Base-by-base conservation (phyloP, 2,888 invertebrate genomes). In the Anticlea derivata region DNA sequence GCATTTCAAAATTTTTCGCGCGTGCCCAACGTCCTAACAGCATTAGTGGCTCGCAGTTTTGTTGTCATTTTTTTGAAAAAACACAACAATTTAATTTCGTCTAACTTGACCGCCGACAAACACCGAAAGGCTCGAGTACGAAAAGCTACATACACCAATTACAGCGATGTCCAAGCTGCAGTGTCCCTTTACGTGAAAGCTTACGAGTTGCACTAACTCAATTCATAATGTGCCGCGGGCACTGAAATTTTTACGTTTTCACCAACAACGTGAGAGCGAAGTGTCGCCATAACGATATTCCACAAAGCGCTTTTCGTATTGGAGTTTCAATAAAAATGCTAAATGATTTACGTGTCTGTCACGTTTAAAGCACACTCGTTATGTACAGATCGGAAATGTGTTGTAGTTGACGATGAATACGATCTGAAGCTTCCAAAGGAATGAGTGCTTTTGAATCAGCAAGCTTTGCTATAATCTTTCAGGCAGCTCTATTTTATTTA, bases 11-110 rank as follows among this genome's bases (percentile, higher is more conserved):
- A 50, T 50, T 55, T 54, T 58, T 55, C 49, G 49, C 60, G 55
- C 50, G 54, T 52, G 40, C 55, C 37, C 47, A 22, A 20, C 48
- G 48, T 17, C 50, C 54, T 52, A 61, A 60, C 55, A 53, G 52
- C 60, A 56, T 62, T 62, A 70, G 52, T 58, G 48, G 50, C 44
- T 53, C 43, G 73, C 75, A 71, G 73, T 63, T 41, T 70, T 70
- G 75, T 69, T 70, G 78, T 80, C 72, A 79, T 86, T 86, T 80
- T 76, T 80, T 76, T 78, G 78, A 75, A 85, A 87, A 88, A 88
- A 87, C 84, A 84, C 80, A 84, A 84, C 83, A 87, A 86, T 86
- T 87, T 88, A 86, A 89, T 89, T 89, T 86, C 75, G 83, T 78
- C 80, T 75, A 86, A 87, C 83, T 85, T 84, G 75, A 80, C 83